Conservation (phyloP, 2,888 invertebrate genomes). For the Diarsia mendica region DNA sequence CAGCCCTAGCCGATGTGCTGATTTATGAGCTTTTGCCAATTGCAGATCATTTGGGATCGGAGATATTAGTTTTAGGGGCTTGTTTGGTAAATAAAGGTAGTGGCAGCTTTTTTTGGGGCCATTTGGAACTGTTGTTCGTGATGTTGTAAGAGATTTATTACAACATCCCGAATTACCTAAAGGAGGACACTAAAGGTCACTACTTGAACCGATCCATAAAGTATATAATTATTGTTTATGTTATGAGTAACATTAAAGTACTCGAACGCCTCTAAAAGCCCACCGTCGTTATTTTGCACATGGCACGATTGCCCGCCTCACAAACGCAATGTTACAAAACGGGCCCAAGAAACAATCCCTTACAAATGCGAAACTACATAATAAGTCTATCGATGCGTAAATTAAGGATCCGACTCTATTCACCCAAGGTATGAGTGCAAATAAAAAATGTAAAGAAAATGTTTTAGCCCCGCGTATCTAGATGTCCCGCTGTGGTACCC, state of each 20-base stretch:
- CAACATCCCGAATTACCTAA: neutral
- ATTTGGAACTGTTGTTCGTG: constrained; percentile 9
- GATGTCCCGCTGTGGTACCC: constrained; percentile 88
- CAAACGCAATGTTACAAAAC: constrained; percentile 85
- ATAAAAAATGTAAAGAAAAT: constrained; percentile 84
- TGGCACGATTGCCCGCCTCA: constrained; percentile 67
- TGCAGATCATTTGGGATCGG: constrained; percentile 54
- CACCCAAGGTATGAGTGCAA: constrained; percentile 82
- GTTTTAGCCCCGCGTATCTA: constrained; percentile 83
- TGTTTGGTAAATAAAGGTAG: constrained; percentile 52
- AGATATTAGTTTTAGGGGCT: constrained; percentile 57
- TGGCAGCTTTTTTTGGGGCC: constrained; percentile 35
- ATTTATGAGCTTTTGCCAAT: constrained; percentile 71
- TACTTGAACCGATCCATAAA: neutral
- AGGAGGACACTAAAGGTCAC: neutral
- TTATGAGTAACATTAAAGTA: constrained; percentile 30
- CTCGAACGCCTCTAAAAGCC: constrained; percentile 51
- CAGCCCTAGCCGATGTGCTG: constrained; percentile 63
- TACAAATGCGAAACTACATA: constrained; percentile 85
- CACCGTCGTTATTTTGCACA: constrained; percentile 73
- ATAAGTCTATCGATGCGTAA: constrained; percentile 88
- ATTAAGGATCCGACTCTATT: constrained; percentile 87
- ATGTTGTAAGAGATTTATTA: constrained; percentile 19
- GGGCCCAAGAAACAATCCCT: constrained; percentile 83
- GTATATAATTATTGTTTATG: constrained; percentile 42